Conservation (phyloP, 2,888 invertebrate genomes). For the Sclerodermus sp. region DNA sequence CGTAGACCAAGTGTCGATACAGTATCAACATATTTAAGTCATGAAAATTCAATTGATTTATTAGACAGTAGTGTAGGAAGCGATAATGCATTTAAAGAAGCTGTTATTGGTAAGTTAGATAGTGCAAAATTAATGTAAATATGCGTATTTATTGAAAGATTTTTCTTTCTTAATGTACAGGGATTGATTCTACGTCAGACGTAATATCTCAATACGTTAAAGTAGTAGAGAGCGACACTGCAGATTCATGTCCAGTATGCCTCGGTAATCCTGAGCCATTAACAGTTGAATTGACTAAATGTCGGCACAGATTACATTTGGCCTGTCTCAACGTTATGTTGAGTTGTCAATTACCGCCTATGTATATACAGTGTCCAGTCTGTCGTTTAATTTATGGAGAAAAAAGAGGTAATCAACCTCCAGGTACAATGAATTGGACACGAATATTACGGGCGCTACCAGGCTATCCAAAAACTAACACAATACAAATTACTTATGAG, state of each 20-base stretch:
- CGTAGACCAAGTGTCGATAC: conserved; percentile 84
- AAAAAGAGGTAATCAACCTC: conserved; percentile 78
- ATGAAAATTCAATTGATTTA: conserved; percentile 75
- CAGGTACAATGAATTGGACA: conserved; percentile 82
- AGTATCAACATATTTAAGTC: conserved; percentile 85
- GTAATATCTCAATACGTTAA: conserved; percentile 72
- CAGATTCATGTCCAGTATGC: conserved; percentile 74
- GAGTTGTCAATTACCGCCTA: conserved; percentile 63
- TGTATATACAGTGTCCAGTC: conserved; percentile 83
- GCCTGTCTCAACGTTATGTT: conserved; percentile 78
- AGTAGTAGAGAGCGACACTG: conserved; percentile 68
- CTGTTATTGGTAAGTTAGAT: conserved; percentile 60
- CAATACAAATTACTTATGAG: conserved; percentile 84
- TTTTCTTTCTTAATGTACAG: conserved; percentile 42
- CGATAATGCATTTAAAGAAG: conserved; percentile 69
- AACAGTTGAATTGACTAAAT: conserved; percentile 70
- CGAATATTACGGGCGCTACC: conserved; percentile 71
- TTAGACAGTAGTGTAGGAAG: conserved; percentile 73
- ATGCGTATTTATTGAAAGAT: conserved; percentile 1
- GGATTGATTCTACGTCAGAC: conserved; percentile 63
- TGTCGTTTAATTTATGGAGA: conserved; percentile 85
- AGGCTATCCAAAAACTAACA: conserved; percentile 68
- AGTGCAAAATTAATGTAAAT: conserved; percentile 1
- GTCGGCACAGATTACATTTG: conserved; percentile 79
- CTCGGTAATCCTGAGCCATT: conserved; percentile 62